Percentiles rank a stretch among this genome's conserved stretches.
Conservation (phyloP, 2,113 vertebrate genomes). For the Sinocyclocheilus grahami region DNA sequence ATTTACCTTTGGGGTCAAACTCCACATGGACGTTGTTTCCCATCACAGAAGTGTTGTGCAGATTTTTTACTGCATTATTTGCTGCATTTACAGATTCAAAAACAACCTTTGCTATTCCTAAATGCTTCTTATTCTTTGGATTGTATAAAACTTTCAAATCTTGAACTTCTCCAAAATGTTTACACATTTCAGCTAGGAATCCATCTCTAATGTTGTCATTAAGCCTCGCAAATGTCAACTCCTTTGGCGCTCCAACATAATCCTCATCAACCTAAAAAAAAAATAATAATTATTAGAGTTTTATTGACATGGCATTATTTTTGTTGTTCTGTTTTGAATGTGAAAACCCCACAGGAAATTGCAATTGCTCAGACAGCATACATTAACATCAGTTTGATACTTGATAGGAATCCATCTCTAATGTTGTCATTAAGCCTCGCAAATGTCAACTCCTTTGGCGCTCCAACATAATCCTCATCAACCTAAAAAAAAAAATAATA, state of each 20-base stretch:
- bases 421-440: conserved; percentile 95
- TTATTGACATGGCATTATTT: background rate
- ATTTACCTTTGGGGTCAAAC: conserved; percentile 92
- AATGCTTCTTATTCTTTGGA: conserved; percentile 94
- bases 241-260: conserved; percentile 93
- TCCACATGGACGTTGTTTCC: conserved; percentile 96
- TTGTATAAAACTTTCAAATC: conserved; percentile 94
- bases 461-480: conserved; percentile 92
- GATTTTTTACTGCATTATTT: conserved; percentile 84
- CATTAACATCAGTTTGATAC: background rate
- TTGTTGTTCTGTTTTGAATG: too few relatives aligned
- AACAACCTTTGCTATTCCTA: conserved; percentile 92
- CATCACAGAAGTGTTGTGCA: conserved; percentile 95
- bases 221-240: conserved; percentile 94
- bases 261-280: conserved; percentile 87
- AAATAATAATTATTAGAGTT: background rate
- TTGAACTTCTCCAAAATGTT: conserved; percentile 88
- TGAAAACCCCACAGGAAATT: too few relatives aligned
- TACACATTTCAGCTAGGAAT: conserved; percentile 92
- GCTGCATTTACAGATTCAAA: conserved; percentile 90
- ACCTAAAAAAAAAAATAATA: conserved; percentile 74
- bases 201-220: conserved; percentile 93
- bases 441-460: conserved; percentile 97
- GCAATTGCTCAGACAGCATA: background rate
- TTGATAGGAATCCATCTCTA: conserved; percentile 86